A percentile compares a stretch with the other conserved stretches of the same genome.
phyloP scores from a whole-genome alignment of 2,797 vertebrate genomes.

The Diplodus puntazzo region DNA sequence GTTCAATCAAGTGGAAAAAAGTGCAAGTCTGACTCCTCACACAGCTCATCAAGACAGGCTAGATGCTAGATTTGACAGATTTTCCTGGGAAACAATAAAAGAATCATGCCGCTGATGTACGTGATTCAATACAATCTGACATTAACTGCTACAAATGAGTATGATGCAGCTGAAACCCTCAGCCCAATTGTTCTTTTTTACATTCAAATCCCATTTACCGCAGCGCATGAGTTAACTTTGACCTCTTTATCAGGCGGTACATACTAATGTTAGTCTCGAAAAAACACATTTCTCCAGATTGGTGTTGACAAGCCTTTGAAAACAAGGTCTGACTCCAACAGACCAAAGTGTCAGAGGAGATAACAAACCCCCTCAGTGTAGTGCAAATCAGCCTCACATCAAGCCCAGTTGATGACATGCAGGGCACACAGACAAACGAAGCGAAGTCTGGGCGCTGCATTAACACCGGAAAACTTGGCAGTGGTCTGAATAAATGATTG shows the following conservation, averaged over 20 bases:
- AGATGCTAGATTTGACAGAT: neutral
- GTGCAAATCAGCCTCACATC: slow-evolving; percentile 65
- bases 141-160: neutral
- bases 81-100: slow-evolving; percentile 5
- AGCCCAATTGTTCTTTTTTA: slow-evolving; percentile 8
- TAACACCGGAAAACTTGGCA: slow-evolving; percentile 64
- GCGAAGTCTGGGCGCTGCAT: slow-evolving; percentile 42
- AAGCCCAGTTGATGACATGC: slow-evolving; percentile 53
- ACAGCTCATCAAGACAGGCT: slow-evolving; percentile 7
- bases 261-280: slow-evolving; percentile 22
- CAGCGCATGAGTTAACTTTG: slow-evolving; percentile 27
- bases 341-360: slow-evolving; percentile 35
- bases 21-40: neutral
- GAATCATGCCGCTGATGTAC: neutral
- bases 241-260: slow-evolving; percentile 33
- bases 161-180: neutral
- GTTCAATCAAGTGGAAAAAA: neutral
- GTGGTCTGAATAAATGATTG: slow-evolving; percentile 36
- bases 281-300: slow-evolving; percentile 34
- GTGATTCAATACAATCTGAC: neutral
- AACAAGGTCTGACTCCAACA: slow-evolving; percentile 34
- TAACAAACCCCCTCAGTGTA: neutral
- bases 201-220: neutral
- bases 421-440: slow-evolving; percentile 30
- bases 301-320: slow-evolving; percentile 34